A percentile compares a stretch with the other conserved stretches of the same genome.
phyloP scores from a whole-genome alignment of 2,113 vertebrate genomes.

The Balaeniceps rex region DNA sequence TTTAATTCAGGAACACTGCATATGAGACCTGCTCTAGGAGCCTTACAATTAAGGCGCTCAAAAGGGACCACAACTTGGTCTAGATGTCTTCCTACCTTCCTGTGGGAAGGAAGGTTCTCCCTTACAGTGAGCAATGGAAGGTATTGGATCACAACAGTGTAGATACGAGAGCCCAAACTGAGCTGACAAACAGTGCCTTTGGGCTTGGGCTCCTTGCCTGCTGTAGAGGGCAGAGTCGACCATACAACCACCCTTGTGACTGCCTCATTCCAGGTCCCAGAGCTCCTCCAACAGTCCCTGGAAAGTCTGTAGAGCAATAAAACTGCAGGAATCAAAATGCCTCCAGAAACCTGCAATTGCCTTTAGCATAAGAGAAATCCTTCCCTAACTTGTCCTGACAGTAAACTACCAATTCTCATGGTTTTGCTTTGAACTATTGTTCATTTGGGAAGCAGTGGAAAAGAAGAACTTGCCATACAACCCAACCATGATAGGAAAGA shows the following conservation, averaged over 20 bases:
- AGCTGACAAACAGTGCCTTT: no score
- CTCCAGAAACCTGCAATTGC: background rate
- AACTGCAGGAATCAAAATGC: background rate
- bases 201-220: background rate
- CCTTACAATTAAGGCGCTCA: background rate
- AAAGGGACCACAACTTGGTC: background rate
- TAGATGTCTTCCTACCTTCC: background rate
- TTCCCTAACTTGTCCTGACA: background rate
- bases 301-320: background rate
- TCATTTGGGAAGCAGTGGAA: background rate
- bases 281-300: background rate
- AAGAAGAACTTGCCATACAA: background rate
- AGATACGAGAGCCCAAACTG: fast-evolving
- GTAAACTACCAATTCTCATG: background rate
- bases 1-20: background rate
- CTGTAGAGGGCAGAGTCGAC: background rate
- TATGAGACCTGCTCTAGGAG: background rate
- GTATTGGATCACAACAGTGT: fast-evolving
- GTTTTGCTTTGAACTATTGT: background rate
- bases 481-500: background rate
- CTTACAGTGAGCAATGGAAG: background rate
- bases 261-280: background rate
- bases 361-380: background rate
- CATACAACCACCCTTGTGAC: background rate
- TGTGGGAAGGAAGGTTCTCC: background rate